phyloP scores from a whole-genome alignment of 2,888 invertebrate genomes.

The Drosophila multiciliata region DNA sequence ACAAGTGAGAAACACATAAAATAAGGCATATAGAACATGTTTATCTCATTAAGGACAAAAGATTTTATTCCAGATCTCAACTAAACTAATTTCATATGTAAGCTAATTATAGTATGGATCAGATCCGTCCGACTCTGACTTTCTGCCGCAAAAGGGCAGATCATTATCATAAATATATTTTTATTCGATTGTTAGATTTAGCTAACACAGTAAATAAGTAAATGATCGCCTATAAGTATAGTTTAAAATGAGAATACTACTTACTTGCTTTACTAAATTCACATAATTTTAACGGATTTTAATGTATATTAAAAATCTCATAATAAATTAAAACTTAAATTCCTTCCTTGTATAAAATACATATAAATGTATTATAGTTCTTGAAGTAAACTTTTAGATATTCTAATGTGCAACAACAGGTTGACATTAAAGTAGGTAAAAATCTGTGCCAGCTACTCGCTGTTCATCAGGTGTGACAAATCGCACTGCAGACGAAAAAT shows the following conservation, averaged over 20 bases:
- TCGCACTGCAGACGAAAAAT: conserved; percentile 50
- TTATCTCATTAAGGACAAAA: too few species aligned
- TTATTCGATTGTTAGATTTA: background rate
- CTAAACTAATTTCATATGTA: background rate
- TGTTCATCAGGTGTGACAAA: conserved; percentile 69
- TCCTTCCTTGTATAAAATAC: background rate
- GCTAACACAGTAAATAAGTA: background rate
- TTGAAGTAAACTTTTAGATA: background rate
- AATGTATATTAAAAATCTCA: background rate
- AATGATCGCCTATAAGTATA: background rate
- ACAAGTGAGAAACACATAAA: background rate
- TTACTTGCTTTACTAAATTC: background rate
- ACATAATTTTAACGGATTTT: background rate
- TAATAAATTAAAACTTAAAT: background rate
- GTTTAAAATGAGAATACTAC: background rate
- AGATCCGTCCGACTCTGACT: background rate
- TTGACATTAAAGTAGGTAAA: conserved; percentile 8
- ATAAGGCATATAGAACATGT: background rate
- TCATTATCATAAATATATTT: background rate
- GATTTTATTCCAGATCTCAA: background rate
- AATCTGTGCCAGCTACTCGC: conserved; percentile 7
- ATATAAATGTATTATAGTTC: background rate
- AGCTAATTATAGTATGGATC: background rate
- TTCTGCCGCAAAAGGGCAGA: background rate
- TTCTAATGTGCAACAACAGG: conserved; percentile 15